Conservation (phyloP, 2,797 vertebrate species). For the Emydoidea blandingii region DNA sequence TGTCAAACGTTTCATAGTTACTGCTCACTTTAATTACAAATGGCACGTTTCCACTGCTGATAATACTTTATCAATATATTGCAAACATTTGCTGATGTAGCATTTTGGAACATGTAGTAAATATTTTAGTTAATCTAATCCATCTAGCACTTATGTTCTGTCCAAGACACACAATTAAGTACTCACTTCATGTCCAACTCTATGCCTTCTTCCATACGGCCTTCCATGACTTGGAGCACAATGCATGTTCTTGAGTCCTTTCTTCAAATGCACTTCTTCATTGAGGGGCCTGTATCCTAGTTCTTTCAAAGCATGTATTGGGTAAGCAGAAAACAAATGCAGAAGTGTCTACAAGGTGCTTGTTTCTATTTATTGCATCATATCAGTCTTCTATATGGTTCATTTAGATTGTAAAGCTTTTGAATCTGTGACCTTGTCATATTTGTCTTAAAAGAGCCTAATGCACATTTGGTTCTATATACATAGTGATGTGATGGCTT, state of each 20-base stretch:
- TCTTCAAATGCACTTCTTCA: not conserved
- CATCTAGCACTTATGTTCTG: not conserved
- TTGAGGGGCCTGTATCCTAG: not conserved
- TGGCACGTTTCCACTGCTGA: not conserved
- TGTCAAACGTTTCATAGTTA: not conserved
- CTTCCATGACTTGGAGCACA: not conserved
- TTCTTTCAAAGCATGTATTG: not conserved
- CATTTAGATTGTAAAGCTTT: not conserved
- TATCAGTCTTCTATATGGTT: not conserved
- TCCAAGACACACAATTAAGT: not conserved
- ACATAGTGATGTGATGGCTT: not conserved
- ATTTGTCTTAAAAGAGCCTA: not conserved
- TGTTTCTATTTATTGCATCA: not conserved
- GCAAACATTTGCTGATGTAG: not conserved
- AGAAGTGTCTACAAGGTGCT: not conserved
- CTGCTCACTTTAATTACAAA: not conserved
- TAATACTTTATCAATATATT: not conserved
- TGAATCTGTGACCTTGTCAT: not conserved
- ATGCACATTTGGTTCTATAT: not conserved
- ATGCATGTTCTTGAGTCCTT: not conserved
- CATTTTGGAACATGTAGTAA: accelerated
- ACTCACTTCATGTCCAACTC: not conserved
- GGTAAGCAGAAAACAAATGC: not conserved
- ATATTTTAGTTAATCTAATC: not conserved
- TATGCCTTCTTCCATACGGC: not conserved